Evolutionary conservation across 2,888 invertebrate genomes (phyloP), one percentile per base, ranked within the genome.

Genomic region (Ganaspis brasiliensis): DNA sequence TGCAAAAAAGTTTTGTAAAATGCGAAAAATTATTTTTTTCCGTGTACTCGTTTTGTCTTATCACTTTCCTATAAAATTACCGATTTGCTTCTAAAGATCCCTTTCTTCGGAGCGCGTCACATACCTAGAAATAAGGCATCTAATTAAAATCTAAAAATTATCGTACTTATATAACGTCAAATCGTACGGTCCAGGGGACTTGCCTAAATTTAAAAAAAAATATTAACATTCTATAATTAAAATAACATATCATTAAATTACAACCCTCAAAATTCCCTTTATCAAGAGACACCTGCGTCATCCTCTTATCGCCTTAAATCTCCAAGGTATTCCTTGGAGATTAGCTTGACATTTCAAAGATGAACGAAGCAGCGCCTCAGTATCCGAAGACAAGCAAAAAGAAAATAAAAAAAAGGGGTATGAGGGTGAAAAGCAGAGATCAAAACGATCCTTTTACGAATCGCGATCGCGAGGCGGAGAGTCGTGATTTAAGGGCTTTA

Each of bases 401-500:
- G 61, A 73, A 70, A 73, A 70, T 40, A 24, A 59, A 67, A 19
- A 73, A 8, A 14, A 26, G 35, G 35, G 45, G n/a, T 31, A 31
- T 31, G 31, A 31, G n/a, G 56, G 31, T 61, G 72, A n/a, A 61
- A 73, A 70, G 10, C 52, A 74, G 74, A 76, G 56, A 78, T 75
- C 72, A 74, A 73, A 63, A 73, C 71, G 72, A 74, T 76, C 61
- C 67, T 45, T 56, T 49, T 73, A 37, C 31, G 61, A 59, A 71
- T 63, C 67, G 76, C 75, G 79, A 79, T 80, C 81, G 78, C 57
- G 75, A 76, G 63, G 37, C 59, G 63, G 81, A 79, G 76, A 75
- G 79, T 76, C 82, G 78, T 82, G 84, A 85, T 83, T 83, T 78
- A 82, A 77, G 75, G 74, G 75, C 70, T 79, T 83, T 86, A 86